A percentile compares a stretch with the other conserved stretches of the same genome.
phyloP scores from a whole-genome alignment of 2,888 invertebrate genomes.

The Amblyjoppa proteus region DNA sequence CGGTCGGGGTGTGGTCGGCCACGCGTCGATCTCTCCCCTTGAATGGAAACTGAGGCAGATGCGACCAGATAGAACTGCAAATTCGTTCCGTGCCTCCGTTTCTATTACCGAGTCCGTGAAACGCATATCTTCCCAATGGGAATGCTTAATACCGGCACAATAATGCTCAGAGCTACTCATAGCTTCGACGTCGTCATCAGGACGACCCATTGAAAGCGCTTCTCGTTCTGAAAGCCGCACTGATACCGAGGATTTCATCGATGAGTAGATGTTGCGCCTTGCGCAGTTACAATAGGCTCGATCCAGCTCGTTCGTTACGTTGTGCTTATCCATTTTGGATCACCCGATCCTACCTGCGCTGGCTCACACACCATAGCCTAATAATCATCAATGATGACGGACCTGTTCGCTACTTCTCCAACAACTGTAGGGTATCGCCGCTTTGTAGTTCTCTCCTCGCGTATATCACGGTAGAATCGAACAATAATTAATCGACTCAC shows the following conservation, averaged over 20 bases:
- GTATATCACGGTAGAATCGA: not conserved
- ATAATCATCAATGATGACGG: not conserved
- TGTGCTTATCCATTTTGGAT: constrained; percentile 2
- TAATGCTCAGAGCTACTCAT: not conserved
- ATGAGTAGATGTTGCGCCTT: constrained; percentile 8
- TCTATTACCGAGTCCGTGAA: constrained; percentile 4
- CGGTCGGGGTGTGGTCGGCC: constrained; percentile 1
- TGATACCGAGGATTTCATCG: constrained; percentile 24
- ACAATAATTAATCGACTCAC: not conserved
- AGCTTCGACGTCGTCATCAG: not conserved
- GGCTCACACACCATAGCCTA: not conserved
- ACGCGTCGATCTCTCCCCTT: not conserved
- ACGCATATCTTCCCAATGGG: constrained; percentile 9
- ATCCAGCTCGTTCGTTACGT: constrained; percentile 4
- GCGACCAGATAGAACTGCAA: not conserved
- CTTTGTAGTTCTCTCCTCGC: not conserved
- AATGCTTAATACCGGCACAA: constrained; percentile 24
- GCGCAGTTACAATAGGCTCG: not conserved
- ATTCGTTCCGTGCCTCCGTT: not conserved
- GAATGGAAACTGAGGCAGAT: constrained; percentile 15
- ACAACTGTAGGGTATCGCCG: not conserved
- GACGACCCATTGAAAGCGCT: not conserved
- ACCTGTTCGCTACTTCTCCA: not conserved
- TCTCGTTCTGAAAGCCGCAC: constrained; percentile 22
- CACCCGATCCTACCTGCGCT: not conserved